Evolutionary conservation across 2,113 vertebrate species (phyloP).

Genomic region (Neopipo cinnamomea): DNA sequence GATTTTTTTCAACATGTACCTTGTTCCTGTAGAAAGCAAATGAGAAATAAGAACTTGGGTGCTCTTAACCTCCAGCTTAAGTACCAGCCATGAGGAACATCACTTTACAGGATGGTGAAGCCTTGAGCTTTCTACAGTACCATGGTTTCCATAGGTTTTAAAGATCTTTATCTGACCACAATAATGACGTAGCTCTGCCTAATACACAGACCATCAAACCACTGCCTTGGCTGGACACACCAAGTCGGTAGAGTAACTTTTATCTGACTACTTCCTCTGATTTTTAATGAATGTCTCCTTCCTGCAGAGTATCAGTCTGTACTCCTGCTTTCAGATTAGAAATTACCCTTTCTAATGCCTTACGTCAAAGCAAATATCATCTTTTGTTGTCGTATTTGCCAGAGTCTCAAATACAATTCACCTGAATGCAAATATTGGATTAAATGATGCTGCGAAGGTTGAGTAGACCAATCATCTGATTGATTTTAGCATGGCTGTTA

Average conservation of each 20-base stretch:
- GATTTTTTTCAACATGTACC: neutral
- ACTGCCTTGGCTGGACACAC: neutral
- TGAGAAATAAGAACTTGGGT: neutral
- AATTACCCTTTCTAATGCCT: neutral
- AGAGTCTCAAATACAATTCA: neutral
- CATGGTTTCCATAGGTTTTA: neutral
- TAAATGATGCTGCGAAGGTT: neutral
- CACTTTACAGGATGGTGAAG: neutral
- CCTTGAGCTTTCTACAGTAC: neutral
- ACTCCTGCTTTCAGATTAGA: neutral
- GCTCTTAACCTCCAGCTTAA: neutral
- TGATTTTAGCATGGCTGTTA: neutral
- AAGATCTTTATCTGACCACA: neutral
- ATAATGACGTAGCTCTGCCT: neutral
- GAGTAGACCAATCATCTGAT: neutral
- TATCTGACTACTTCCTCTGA: neutral
- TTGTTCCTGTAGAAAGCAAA: neutral
- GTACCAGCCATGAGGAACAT: neutral
- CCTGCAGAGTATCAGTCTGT: neutral
- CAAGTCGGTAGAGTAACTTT: neutral
- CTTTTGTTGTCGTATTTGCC: neutral
- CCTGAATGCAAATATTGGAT: neutral
- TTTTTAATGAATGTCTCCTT: neutral
- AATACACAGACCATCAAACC: neutral
- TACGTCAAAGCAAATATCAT: neutral